Evolutionary conservation across 2,888 invertebrate species (phyloP), one percentile per base, ranked within the genome.

Genomic region (Poecilobothrus nobilitatus): DNA sequence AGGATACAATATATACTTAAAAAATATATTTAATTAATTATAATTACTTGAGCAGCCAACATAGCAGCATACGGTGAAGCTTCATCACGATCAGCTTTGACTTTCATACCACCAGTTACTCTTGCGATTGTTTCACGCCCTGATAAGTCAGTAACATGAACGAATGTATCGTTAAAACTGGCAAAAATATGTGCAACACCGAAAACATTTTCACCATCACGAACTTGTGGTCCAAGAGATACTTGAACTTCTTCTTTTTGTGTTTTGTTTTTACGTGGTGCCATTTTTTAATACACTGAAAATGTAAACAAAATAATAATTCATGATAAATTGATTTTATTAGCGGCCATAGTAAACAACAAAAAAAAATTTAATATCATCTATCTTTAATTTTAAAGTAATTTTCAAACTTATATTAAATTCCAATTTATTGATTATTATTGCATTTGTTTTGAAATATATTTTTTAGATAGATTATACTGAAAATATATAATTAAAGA

Each of bases 41-140:
- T 53, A 44, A n/a, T 79, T 83, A 93, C 93, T 87, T 99, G 98
- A 74, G 98, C 98, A 76, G 99, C 99, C 85, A 99, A 95, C 99
- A 99, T 99, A 89, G 99, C 99, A 78, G 99, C 99, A 81, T 99
- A 99, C 66, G 99, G 99, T 66, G 98, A 98, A 73, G 99, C 96
- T 84, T 99, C 99, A 84, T 99, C 99, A 86, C 99, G 91, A 86
- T 99, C 99, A 76, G 99, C 99, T 85, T 99, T 99, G 66, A 99
- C 99, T 86, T 99, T 99, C 99, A 99, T 99, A 71, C 95, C 95
- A 77, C 95, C 95, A 75, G 99, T 99, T 68, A 99, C 95, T 79
- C 98, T 87, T 74, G 93, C 92, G 78, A 94, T 94, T 20, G 94
- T 94, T 89, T 94, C 94, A 79, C 93, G 91, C 75, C 99, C 99